Evolutionary conservation across 1,140 invertebrate genomes (phyloP), one percentile per base, ranked within the genome.

Genomic region (Hirudo medicinalis): DNA sequence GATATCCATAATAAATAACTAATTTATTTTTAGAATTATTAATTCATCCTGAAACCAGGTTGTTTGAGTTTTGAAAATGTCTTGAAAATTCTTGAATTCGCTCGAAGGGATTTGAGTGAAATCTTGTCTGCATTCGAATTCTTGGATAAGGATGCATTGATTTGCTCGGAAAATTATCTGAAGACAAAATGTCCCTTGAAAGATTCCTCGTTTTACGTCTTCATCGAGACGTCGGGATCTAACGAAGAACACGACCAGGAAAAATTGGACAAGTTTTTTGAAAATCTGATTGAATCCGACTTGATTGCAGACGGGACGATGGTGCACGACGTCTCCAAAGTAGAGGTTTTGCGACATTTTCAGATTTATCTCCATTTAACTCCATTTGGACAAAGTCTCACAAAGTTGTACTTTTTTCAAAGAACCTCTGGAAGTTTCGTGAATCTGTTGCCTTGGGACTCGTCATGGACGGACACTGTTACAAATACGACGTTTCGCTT

Each of bases 401-500:
- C 13, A 49, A 17, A 8, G 43, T 49, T 49, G 43, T 17, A 43
- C 67, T 43, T 76, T 74, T 76, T 78, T 83, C 83, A 72, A 76
- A 90, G 88, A 82, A 83, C 71, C 87, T 94, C 54, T 96, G 92
- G 92, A 85, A 86, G 63, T 78, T 95, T 17, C 83, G 92, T 71
- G 95, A 97, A 82, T 84, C 88, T 72, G 89, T 96, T 20, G 87
- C 93, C 0, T 88, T 89, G 76, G 88, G 87, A 2, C 82, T 91
- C n/a, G 78, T 90, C 69, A 81, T 84, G 25, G 90, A 92, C 77
- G 93, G 93, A 4, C 95, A 94, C 81, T 88, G 90, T 32, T 97
- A 94, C 80, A 97, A 97, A 80, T 97, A 97, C 80, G 95, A 99
- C 80, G 86, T 99, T 0, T 95, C 93, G 0, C 79, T 97, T 72